These are phyloP conservation scores for Eupithecia pulchellata DNA, from an alignment of 2,888 invertebrate genomes.

Conservation along the genomic window DNA sequence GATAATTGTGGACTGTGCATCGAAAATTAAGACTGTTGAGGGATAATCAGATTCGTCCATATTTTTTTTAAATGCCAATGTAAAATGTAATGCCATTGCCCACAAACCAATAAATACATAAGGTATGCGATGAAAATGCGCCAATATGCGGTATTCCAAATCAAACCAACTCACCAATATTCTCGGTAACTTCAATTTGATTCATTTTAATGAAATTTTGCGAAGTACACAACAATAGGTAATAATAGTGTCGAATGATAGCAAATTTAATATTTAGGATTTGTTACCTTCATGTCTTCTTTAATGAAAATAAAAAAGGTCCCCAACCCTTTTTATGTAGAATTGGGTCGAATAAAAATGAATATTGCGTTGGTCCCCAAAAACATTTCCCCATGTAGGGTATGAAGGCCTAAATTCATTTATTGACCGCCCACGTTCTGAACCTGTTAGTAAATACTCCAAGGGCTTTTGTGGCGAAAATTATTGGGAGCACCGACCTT, in stretches of 20 bases:
- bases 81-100: no score
- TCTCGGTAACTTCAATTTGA: neutral
- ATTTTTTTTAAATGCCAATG: constrained; percentile 1
- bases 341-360: neutral
- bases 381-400: constrained; percentile 9
- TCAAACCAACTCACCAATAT: neutral
- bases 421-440: constrained; percentile 21
- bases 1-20: constrained; percentile 5
- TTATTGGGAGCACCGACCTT: constrained; percentile 35
- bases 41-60: neutral
- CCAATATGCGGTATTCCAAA: neutral
- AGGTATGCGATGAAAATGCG: no score
- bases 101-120: no score
- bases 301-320: neutral
- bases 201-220: neutral
- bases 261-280: neutral
- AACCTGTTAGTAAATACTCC: constrained; percentile 29
- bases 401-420: constrained; percentile 14
- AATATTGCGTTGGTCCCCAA: neutral
- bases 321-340: neutral
- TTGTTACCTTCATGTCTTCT: neutral
- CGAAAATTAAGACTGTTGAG: neutral
- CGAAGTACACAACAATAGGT: neutral
- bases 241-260: neutral
- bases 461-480: constrained; percentile 31